Conservation (phyloP, 92 coral and sea anemone species). For the Paramuricea clavata region DNA sequence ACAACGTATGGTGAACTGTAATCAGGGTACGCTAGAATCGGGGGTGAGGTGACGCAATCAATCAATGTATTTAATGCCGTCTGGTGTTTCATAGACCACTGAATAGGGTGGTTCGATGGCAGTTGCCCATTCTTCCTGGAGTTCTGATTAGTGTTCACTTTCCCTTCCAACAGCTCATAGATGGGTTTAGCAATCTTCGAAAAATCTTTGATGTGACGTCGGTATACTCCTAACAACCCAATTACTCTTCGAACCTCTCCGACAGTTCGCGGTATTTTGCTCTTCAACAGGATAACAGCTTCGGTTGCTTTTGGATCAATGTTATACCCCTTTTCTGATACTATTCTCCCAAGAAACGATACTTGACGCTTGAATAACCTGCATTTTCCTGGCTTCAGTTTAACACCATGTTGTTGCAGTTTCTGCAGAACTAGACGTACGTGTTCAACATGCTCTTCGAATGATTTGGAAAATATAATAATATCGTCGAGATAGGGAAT, state of each 20-base stretch:
- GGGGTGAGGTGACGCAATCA: slow-evolving; percentile 38
- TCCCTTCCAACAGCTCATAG: slow-evolving; percentile 17
- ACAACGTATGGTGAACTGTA: slow-evolving; percentile 44
- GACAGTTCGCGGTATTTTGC: slow-evolving; percentile 66
- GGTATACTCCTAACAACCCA: slow-evolving; percentile 74
- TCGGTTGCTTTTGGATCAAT: slow-evolving; percentile 66
- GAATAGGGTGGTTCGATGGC: neutral
- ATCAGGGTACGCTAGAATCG: slow-evolving; percentile 61
- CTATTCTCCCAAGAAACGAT: slow-evolving; percentile 70
- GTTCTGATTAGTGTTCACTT: neutral
- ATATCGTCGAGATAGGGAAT: slow-evolving; percentile 75
- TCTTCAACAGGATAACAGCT: slow-evolving; percentile 59
- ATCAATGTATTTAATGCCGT: slow-evolving; percentile 23
- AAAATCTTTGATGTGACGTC: slow-evolving; percentile 71
- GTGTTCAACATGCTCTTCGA: slow-evolving; percentile 68
- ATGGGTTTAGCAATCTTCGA: slow-evolving; percentile 74
- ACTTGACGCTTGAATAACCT: slow-evolving; percentile 69
- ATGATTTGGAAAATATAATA: slow-evolving; percentile 63
- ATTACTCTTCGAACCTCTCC: slow-evolving; percentile 75
- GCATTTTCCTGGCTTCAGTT: slow-evolving; percentile 75
- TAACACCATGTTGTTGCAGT: slow-evolving; percentile 66
- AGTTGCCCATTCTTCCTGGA: neutral
- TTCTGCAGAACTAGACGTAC: slow-evolving; percentile 60
- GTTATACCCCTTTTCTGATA: slow-evolving; percentile 71
- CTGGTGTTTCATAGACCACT: slow-evolving; percentile 46